phyloP scores from a whole-genome alignment of 2,888 invertebrate species.

The Trachelus iudaicus region DNA sequence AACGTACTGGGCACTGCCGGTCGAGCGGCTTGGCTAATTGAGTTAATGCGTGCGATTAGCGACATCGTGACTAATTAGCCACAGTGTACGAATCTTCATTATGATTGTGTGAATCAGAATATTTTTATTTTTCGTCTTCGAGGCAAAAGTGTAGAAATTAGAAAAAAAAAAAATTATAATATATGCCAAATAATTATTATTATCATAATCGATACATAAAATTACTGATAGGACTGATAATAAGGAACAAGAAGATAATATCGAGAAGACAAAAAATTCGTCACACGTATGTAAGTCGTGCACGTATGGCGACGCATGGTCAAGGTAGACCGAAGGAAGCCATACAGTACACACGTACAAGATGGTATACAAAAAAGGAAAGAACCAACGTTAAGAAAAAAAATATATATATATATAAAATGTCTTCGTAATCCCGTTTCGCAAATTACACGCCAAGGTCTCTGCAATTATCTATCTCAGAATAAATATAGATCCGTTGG shows the following conservation, averaged over 20 bases:
- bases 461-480: background rate
- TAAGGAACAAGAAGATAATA: background rate
- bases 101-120: background rate
- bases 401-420: background rate
- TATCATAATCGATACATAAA: background rate
- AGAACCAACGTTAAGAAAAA: background rate
- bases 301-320: background rate
- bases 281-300: background rate
- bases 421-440: background rate
- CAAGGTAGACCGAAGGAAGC: background rate
- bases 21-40: conserved; percentile 38
- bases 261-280: background rate
- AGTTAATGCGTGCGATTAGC: conserved; percentile 44
- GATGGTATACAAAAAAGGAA: background rate
- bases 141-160: background rate
- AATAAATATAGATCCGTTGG: background rate
- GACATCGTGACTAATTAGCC: background rate
- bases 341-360: too few relatives aligned
- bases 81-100: background rate
- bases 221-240: background rate
- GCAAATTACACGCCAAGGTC: background rate
- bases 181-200: background rate
- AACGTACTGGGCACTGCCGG: conserved; percentile 10
- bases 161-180: too few relatives aligned
- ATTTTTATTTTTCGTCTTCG: too few relatives aligned